A percentile compares a stretch with the other conserved stretches of the same genome.
Evolutionary conservation across 2,888 invertebrate species (phyloP).

Genomic region (Ormyrus nitidulus): DNA sequence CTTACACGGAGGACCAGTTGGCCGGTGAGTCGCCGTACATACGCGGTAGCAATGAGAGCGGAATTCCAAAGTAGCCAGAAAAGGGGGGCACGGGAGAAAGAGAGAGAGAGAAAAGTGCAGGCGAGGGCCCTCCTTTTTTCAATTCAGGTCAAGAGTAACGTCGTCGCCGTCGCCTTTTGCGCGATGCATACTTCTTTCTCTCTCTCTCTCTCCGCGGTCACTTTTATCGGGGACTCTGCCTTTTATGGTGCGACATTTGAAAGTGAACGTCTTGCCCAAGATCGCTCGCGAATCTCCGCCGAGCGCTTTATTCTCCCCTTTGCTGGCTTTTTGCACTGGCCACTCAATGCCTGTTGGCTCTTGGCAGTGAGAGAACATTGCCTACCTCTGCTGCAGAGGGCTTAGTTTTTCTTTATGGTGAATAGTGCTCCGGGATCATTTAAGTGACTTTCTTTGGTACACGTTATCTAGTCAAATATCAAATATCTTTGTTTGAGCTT

Average conservation of each 20-base stretch:
- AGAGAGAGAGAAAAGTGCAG: slow-evolving; percentile 50
- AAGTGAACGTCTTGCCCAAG: slow-evolving; percentile 62
- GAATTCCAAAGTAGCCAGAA: slow-evolving; percentile 66
- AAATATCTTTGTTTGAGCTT: background rate
- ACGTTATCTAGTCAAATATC: background rate
- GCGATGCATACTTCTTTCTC: slow-evolving; percentile 46
- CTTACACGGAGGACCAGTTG: slow-evolving; percentile 93
- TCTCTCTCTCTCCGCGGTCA: too few relatives aligned
- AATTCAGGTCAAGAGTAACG: slow-evolving; percentile 73
- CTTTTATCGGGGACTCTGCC: slow-evolving; percentile 64
- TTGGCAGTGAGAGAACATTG: slow-evolving; percentile 18
- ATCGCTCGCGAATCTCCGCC: slow-evolving; percentile 52
- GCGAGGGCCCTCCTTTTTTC: slow-evolving; percentile 62
- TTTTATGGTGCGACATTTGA: slow-evolving; percentile 69
- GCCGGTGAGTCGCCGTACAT: slow-evolving; percentile 84
- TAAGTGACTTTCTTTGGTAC: background rate
- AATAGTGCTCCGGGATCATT: background rate
- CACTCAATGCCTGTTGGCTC: slow-evolving; percentile 20
- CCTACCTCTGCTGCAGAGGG: background rate
- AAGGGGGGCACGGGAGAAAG: slow-evolving; percentile 51
- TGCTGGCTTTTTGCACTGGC: slow-evolving; percentile 35
- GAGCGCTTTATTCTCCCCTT: slow-evolving; percentile 24
- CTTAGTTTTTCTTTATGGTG: background rate
- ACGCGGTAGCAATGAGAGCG: slow-evolving; percentile 67
- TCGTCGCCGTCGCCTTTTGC: slow-evolving; percentile 72